A percentile compares a stretch with the other conserved stretches of the same genome.
Evolutionary conservation across 1,140 invertebrate genomes (phyloP).

Genomic region (Pristionchus pacificus): DNA sequence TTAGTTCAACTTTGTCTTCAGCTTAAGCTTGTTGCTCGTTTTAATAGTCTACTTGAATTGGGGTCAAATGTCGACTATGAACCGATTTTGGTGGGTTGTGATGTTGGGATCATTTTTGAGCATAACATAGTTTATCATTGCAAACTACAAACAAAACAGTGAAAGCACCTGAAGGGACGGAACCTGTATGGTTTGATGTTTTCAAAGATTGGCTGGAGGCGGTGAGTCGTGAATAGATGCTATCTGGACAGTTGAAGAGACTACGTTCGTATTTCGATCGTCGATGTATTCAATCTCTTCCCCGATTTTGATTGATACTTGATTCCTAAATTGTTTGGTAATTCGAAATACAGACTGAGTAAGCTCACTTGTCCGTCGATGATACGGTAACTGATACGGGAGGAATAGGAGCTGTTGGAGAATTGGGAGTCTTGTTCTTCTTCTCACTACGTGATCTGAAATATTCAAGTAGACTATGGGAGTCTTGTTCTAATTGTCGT

Average conservation of each 20-base stretch:
- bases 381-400: not conserved
- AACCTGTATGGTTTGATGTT: no score
- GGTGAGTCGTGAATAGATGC: constrained; percentile 39
- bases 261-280: constrained; percentile 33
- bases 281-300: constrained; percentile 43
- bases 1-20: constrained; percentile 2
- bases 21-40: no score
- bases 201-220: no score
- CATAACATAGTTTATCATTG: no score
- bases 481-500: not conserved
- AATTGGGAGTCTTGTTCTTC: no score
- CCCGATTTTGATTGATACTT: not conserved
- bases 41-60: no score
- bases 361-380: not conserved
- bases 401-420: not conserved
- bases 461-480: no score
- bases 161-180: no score
- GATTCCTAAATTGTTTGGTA: not conserved
- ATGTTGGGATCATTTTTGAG: no score
- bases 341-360: not conserved
- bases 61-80: no score
- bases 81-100: no score
- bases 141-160: no score
- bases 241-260: constrained; percentile 43
- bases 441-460: not conserved